phyloP scores from a whole-genome alignment of 2,888 invertebrate genomes.

The Chloroclysta siterata region DNA sequence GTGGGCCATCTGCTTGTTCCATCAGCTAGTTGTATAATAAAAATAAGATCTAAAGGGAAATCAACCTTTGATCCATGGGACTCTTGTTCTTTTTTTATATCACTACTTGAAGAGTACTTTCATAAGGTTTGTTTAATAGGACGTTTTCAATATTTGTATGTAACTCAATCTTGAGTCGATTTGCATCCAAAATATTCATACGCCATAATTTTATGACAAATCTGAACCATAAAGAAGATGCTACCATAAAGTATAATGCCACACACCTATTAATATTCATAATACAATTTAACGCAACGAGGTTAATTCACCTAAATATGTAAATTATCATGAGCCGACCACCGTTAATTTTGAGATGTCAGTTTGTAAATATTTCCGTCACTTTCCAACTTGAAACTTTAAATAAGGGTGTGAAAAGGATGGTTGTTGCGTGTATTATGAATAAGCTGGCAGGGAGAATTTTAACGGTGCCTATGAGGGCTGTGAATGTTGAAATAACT shows the following conservation, averaged over 20 bases:
- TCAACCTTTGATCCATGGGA: too few species aligned
- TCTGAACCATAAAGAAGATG: constrained; percentile 71
- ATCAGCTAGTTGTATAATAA: too few species aligned
- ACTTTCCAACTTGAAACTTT: constrained; percentile 48
- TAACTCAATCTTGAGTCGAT: too few species aligned
- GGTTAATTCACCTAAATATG: constrained; percentile 86
- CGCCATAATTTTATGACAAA: constrained; percentile 52
- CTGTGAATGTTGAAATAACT: constrained; percentile 85
- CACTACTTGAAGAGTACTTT: too few species aligned
- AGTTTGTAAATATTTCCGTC: constrained; percentile 76
- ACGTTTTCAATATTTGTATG: too few species aligned
- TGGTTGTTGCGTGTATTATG: constrained; percentile 72
- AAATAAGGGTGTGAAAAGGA: constrained; percentile 55
- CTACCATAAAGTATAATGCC: constrained; percentile 69
- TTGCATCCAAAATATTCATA: constrained; percentile 29
- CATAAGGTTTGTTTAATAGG: too few species aligned
- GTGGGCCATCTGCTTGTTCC: too few species aligned
- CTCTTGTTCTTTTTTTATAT: too few species aligned
- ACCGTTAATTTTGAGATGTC: constrained; percentile 83
- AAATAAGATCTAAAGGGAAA: too few species aligned
- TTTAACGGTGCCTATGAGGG: constrained; percentile 86
- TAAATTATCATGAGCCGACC: constrained; percentile 86
- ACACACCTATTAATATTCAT: constrained; percentile 83
- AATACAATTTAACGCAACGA: constrained; percentile 84
- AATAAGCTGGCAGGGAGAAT: constrained; percentile 83